A percentile compares a stretch with the other conserved stretches of the same genome.
Evolutionary conservation across 2,113 vertebrate species (phyloP).

Genomic region (Siniperca chuatsi): DNA sequence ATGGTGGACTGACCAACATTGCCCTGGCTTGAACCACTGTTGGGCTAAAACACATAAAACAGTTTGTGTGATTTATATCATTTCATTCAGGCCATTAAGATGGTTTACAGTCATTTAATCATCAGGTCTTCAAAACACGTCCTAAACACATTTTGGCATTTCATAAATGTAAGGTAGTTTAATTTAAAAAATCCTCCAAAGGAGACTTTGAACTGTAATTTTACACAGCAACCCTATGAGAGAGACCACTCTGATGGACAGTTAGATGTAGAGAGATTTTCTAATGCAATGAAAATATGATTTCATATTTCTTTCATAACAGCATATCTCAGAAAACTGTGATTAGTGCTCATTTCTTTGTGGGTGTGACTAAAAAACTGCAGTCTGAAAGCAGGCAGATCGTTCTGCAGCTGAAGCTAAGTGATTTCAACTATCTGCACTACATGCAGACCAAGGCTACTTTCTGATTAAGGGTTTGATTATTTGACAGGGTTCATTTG

Average conservation of each 20-base stretch:
- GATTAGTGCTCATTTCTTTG: slow-evolving; percentile 26
- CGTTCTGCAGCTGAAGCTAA: slow-evolving; percentile 8
- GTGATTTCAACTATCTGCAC: slow-evolving; percentile 31
- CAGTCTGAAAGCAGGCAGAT: slow-evolving; percentile 9
- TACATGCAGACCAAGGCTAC: slow-evolving; percentile 21
- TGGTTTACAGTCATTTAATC: not conserved
- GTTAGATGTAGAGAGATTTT: slow-evolving; percentile 41
- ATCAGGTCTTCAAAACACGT: too few relatives aligned
- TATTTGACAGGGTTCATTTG: slow-evolving; percentile 73
- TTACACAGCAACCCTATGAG: not conserved
- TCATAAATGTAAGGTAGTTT: too few relatives aligned
- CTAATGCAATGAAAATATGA: slow-evolving; percentile 30
- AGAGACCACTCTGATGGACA: not conserved
- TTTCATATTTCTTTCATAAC: slow-evolving; percentile 30
- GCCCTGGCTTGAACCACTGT: not conserved
- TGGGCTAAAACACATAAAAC: not conserved
- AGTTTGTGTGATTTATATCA: not conserved
- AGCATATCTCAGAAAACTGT: slow-evolving; percentile 22
- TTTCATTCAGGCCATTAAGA: not conserved
- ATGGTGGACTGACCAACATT: too few relatives aligned
- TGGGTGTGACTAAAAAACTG: not conserved
- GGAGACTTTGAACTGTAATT: too few relatives aligned
- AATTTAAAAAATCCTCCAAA: too few relatives aligned
- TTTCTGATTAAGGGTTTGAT: slow-evolving; percentile 71
- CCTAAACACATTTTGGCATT: too few relatives aligned